Percentiles rank a stretch among this genome's conserved stretches.
phyloP scores from a whole-genome alignment of 2,797 vertebrate species.

The Rhabdomys pumilio region DNA sequence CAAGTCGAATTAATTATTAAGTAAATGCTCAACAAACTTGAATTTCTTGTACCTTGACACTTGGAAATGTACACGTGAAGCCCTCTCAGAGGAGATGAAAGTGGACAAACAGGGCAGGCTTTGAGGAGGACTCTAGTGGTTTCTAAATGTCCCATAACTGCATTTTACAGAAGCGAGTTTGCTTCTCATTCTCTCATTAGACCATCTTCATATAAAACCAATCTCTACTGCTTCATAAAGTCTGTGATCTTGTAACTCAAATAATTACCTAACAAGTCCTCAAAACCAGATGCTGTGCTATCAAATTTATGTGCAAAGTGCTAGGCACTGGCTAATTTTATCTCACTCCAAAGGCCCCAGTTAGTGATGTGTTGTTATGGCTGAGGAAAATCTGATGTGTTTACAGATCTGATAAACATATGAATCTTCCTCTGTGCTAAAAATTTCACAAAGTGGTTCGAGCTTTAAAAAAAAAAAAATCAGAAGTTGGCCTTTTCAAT shows the following conservation, averaged over 20 bases:
- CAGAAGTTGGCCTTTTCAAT: constrained; percentile 22
- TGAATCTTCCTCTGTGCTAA: constrained; percentile 3
- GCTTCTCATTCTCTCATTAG: constrained; percentile 36
- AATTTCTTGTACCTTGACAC: constrained; percentile 66
- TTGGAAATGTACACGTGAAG: not conserved
- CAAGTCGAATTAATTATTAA: constrained; percentile 60
- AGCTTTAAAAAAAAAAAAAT: not conserved
- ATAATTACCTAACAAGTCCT: constrained; percentile 72
- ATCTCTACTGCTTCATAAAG: constrained; percentile 66
- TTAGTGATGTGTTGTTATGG: not conserved
- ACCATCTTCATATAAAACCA: constrained; percentile 57
- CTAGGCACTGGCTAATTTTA: not conserved
- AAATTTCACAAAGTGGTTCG: not conserved
- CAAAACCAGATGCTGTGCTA: constrained; percentile 68
- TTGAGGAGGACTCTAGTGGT: not conserved
- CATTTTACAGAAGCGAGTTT: constrained; percentile 52
- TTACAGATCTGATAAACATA: constrained; percentile 31
- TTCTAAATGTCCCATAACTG: constrained; percentile 56
- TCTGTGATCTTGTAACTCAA: constrained; percentile 44
- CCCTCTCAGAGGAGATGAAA: constrained; percentile 18
- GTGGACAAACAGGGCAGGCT: constrained; percentile 55
- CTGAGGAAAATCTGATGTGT: constrained; percentile 25
- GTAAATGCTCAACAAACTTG: constrained; percentile 39
- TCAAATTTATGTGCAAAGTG: constrained; percentile 9
- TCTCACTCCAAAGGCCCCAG: constrained; percentile 5